These are phyloP conservation scores for Anguilla obscura DNA, from an alignment of 2,797 vertebrate species.

Conservation along the genomic window DNA sequence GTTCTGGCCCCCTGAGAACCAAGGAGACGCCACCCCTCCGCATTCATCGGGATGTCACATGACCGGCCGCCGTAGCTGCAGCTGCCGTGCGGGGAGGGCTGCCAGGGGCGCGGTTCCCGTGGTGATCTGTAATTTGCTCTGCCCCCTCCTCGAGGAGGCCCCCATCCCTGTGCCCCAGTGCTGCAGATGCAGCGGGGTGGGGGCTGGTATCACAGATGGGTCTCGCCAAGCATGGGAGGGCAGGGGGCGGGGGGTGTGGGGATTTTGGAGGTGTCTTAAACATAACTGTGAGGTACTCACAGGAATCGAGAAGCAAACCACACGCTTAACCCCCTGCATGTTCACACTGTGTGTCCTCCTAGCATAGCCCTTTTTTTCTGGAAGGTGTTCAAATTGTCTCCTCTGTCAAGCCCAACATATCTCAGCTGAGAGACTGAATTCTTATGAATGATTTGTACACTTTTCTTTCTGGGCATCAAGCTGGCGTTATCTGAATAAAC, in stretches of 20 bases:
- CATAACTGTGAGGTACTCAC: conserved; percentile 13
- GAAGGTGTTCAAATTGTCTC: no score
- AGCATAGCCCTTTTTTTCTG: neutral
- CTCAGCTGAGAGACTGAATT: neutral
- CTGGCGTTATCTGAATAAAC: neutral
- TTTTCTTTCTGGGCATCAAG: neutral
- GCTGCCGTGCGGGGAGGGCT: conserved; percentile 78
- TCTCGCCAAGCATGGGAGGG: conserved; percentile 44
- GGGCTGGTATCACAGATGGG: conserved; percentile 57
- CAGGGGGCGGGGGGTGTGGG: neutral
- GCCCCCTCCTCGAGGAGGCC: conserved; percentile 65
- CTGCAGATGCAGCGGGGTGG: conserved; percentile 65
- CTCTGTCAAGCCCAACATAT: no score
- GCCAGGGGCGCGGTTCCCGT: conserved; percentile 75
- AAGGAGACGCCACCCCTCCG: conserved; percentile 68
- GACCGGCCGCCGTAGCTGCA: conserved; percentile 79
- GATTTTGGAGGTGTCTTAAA: neutral
- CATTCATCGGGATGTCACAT: conserved; percentile 82
- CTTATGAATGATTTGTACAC: neutral
- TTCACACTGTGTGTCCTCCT: neutral
- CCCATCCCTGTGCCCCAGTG: conserved; percentile 65
- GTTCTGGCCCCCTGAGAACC: conserved; percentile 64
- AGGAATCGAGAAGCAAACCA: neutral
- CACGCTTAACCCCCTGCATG: conserved; percentile 1
- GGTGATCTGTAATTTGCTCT: conserved; percentile 70